Base-by-base conservation (phyloP, 2,888 invertebrate genomes). In the Mystacides longicornis region DNA sequence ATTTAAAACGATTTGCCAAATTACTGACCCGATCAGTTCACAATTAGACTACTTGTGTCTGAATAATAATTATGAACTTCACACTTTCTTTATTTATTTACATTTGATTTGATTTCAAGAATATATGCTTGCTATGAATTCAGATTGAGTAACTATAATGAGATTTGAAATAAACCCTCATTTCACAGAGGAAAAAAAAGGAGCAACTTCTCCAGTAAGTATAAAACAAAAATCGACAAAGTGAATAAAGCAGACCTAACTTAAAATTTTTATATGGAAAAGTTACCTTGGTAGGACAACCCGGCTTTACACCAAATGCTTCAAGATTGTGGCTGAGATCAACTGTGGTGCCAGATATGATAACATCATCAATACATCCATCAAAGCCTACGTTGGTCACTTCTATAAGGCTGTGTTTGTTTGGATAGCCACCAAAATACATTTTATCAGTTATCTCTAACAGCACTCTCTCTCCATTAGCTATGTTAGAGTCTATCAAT, bases 281-380 rank as follows among this genome's bases (percentile, higher is more conserved):
- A 3, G 21, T 21, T 43, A 51, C 85, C 74, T 84, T 83, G 9
- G 80, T 81, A n/a, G 89, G 91, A 69, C 98, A 98, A 7, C 96
- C 96, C 5, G 89, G 86, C 23, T 83, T 83, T 1, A 93, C 86
- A 51, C 93, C 93, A 51, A 87, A 85, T 0, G 92, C 86, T 65
- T 89, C 86, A 1, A 83, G 71, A 64, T 89, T 88, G 55, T 85
- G 82, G 55, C 84, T 86, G 3, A 96, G 76, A 67, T 96, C 91
- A 3, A 94, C 82, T 7, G 83, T 81, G 16, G 81, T 81, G 0
- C 85, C 83, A 48, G 86, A 83, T 49, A 97, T 85, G 23, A 81
- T 81, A 14, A 96, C 85, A 62, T 88, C 82, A 62, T 91, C 85
- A 57, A 98, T 89, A 67, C 98, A 98, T 0, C 98, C 98, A 64